Base-by-base conservation (phyloP, 2,797 vertebrate genomes). In the Eidolon dupreanum region DNA sequence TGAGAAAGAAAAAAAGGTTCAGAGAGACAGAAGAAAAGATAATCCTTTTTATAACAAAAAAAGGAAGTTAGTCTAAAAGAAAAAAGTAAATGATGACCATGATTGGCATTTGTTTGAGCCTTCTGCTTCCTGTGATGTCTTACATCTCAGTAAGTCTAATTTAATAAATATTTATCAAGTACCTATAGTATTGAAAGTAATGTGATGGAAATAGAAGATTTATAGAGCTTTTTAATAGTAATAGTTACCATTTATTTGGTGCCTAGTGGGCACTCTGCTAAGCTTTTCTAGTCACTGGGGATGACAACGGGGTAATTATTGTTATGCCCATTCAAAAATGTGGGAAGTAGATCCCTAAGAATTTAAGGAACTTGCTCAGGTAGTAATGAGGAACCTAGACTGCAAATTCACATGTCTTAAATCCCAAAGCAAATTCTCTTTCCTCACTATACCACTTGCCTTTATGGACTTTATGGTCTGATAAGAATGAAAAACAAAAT, bases 161-260 rank as follows among this genome's bases (percentile, higher is more conserved):
- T 46, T 59, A 89, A 81, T 49, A 94, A 77, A 73, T 65, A 73
- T 28, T 91, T 82, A 73, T 63, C 73, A 28, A 41, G 7, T 81
- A 20, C 17, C 31, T 85, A 0, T 74, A 22, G 16, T 92, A 22
- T 55, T 81, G 15, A 81, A 85, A 11, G 1, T 46, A 95, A 33
- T 92, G 22, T 43, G 28, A 78, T 70, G 41, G 73, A 94, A 61
- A 68, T 57, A 59, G 10, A 94, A 53, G 49, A 89, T 63, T 79
- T 95, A 82, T 9, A 81, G 43, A 77, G n/a, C 70, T 93, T 71
- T 94, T 78, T 90, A 55, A 65, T 63, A 68, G 86, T 88, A 75
- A 46, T 51, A 68, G 17, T 66, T 66, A 8, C 43, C 17, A 20
- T 90, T 84, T 75, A 53, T 43, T 75, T n/a, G 17, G 26, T 68